Conservation (phyloP, 2,113 vertebrate genomes). For the Thomomys bottae region DNA sequence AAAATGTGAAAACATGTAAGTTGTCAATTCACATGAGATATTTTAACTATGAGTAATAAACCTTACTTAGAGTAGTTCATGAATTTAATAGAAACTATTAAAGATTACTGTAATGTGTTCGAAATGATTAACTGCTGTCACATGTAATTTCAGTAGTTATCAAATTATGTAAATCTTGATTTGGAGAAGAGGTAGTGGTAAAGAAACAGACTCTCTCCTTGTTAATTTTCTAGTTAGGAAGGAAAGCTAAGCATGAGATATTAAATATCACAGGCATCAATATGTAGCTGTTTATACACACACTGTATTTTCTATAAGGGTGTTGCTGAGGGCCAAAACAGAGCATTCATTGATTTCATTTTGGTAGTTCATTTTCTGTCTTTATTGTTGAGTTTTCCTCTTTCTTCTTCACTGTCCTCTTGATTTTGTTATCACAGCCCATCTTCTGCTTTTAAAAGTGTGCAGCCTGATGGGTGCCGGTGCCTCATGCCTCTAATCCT, state of each 20-base stretch:
- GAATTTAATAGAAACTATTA: constrained; percentile 22
- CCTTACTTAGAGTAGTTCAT: neutral
- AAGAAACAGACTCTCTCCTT: neutral
- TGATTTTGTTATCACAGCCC: constrained; percentile 19
- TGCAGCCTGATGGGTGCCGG: neutral
- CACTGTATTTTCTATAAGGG: neutral
- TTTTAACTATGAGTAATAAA: constrained; percentile 4
- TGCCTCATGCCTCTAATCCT: no score
- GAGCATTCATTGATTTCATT: neutral
- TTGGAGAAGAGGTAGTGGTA: neutral
- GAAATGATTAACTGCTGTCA: neutral
- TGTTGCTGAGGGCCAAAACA: neutral
- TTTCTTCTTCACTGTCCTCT: neutral
- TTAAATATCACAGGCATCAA: neutral
- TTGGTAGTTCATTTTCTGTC: neutral
- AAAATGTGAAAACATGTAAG: neutral
- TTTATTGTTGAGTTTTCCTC: neutral
- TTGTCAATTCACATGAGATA: neutral
- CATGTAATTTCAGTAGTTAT: neutral
- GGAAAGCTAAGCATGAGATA: neutral
- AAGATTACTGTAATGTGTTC: neutral
- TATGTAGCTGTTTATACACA: neutral
- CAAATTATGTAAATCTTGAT: neutral
- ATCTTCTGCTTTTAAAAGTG: constrained; percentile 47
- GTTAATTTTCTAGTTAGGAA: neutral